Evolutionary conservation across 2,113 vertebrate species (phyloP), one percentile per base, ranked within the genome.

Genomic region (Camelus dromedarius): DNA sequence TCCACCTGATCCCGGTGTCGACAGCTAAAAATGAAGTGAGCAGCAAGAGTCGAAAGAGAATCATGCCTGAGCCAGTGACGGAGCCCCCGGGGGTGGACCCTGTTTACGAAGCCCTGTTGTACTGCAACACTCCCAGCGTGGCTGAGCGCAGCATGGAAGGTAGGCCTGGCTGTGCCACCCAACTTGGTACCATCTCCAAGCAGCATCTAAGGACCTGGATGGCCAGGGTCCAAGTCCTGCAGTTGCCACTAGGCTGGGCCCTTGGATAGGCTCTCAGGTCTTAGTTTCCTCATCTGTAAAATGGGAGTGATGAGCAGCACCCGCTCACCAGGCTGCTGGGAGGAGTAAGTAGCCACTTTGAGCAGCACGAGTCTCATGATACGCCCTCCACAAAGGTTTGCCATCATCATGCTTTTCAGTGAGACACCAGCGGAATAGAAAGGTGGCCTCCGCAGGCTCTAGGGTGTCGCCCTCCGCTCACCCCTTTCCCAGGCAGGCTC

Each of bases 71-170:
- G 89, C 98, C 99, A 2, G 98, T 98, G 98, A 99, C 99, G 0
- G 99, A 99, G 84, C 98, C 99, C 18, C 98, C 99, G 2, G 98
- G 98, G 13, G 98, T 98, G 14, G 99, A 99, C 97, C 99, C 99
- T 0, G 13, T 99, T 38, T 98, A 99, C 2, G 99, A 99, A 97
- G 99, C 99, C 16, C 99, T 98, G 0, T 95, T 98, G 80, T 99
- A 99, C 98, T 99, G 99, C 98, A 99, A 99, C 76, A 97, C 98
- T 54, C 99, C 99, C 11, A 99, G 98, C 66, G 97, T 98, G 95
- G 99, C 98, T 0, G 99, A 99, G 75, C 99, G 98, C 93, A 99
- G 99, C 97, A 99, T 99, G 99, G 99, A 99, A 99, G 99, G 99
- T 99, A 97, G 98, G 98, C 42, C 38, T 24, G 2, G 72, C 48